Conservation (phyloP, 1,140 invertebrate genomes). For the Orussus abietinus region DNA sequence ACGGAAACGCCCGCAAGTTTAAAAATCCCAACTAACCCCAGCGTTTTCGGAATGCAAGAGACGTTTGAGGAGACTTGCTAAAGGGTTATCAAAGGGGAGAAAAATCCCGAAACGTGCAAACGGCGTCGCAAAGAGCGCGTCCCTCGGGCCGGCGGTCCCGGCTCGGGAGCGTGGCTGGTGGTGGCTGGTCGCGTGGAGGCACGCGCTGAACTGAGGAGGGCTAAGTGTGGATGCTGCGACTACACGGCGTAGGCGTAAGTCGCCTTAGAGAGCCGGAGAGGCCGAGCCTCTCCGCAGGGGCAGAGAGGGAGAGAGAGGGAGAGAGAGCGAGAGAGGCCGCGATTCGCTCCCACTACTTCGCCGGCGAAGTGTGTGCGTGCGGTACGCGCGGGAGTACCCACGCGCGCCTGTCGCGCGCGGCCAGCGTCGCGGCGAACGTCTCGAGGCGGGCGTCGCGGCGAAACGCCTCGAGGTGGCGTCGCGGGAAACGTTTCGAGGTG, state of each 20-base stretch:
- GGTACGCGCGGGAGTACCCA: conserved; percentile 17
- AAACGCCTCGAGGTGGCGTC: too few relatives aligned
- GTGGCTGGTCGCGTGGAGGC: conserved; percentile 54
- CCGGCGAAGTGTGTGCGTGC: neutral
- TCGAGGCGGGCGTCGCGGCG: conserved; percentile 21
- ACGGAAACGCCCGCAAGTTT: conserved; percentile 20
- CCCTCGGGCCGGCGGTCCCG: conserved; percentile 36
- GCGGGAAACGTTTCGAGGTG: too few relatives aligned
- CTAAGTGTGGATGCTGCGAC: conserved; percentile 53
- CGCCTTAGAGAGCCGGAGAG: too few relatives aligned
- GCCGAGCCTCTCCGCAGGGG: too few relatives aligned
- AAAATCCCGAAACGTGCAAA: neutral
- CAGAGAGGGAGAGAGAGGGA: conserved; percentile 19
- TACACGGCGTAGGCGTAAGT: conserved; percentile 51
- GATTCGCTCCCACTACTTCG: conserved; percentile 33
- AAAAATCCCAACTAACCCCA: too few relatives aligned
- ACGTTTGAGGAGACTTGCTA: conserved; percentile 1
- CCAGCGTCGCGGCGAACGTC: too few relatives aligned
- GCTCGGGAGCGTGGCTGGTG: conserved; percentile 45
- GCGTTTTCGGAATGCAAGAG: too few relatives aligned
- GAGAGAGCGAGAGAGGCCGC: conserved; percentile 7
- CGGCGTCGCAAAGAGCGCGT: conserved; percentile 2
- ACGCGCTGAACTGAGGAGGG: conserved; percentile 51
- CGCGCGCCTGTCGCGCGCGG: too few relatives aligned
- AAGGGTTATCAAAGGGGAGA: conserved; percentile 6